Evolutionary conservation across 2,113 vertebrate species (phyloP).

Genomic region (Brienomyrus brachyistius): DNA sequence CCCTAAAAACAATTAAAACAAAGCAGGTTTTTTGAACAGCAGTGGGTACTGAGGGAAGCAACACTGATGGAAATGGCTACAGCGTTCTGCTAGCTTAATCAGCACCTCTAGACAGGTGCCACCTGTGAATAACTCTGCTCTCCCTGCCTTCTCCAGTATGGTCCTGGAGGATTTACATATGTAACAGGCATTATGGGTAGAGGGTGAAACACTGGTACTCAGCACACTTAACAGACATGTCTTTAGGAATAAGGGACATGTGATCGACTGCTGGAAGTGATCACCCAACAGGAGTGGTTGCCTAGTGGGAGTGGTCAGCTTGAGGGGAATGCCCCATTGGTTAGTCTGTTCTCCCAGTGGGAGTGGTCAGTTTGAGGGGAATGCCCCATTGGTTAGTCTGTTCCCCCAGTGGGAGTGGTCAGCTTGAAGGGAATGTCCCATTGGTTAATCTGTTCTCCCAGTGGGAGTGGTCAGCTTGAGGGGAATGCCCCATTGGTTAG

Average conservation of each 20-base stretch:
- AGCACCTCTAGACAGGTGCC: background rate
- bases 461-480: background rate
- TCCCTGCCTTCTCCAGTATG: background rate
- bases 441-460: background rate
- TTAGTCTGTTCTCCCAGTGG: background rate
- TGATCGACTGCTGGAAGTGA: background rate
- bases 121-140: background rate
- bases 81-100: slow-evolving; percentile 23
- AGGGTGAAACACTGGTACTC: background rate
- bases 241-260: background rate
- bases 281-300: background rate
- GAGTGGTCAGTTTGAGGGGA: background rate
- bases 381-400: background rate
- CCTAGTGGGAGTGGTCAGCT: background rate
- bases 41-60: background rate
- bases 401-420: background rate
- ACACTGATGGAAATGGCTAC: background rate
- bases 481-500: background rate
- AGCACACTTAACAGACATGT: background rate
- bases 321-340: background rate
- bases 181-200: background rate
- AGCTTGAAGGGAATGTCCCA: too few relatives aligned
- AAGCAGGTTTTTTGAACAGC: background rate
- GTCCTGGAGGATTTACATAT: background rate
- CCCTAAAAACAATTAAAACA: slow-evolving; percentile 4